Percentiles rank a stretch among this genome's conserved stretches.
Conservation (phyloP, 2,797 vertebrate genomes). For the Sylvia borin region DNA sequence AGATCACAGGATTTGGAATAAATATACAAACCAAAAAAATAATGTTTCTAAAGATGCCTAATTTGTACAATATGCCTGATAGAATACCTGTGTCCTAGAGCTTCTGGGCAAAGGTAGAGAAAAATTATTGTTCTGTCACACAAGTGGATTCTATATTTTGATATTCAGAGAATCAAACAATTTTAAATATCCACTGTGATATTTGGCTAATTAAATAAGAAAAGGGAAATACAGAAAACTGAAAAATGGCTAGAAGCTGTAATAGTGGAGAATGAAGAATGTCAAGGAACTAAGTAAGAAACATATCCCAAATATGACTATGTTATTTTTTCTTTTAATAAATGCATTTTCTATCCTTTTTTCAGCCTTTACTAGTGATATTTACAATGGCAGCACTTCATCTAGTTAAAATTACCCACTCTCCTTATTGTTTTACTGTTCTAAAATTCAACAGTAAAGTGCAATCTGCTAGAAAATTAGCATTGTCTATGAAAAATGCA, state of each 20-base stretch:
- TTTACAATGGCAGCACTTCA: not conserved
- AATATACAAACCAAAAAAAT: not conserved
- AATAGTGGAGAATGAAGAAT: not conserved
- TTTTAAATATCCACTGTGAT: not conserved
- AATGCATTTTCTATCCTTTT: not conserved
- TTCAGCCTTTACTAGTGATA: not conserved
- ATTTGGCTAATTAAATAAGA: not conserved
- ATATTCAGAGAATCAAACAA: not conserved
- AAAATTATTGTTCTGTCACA: not conserved
- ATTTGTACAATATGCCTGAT: not conserved
- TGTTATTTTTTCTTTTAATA: not conserved
- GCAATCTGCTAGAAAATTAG: not conserved
- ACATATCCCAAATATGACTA: not conserved
- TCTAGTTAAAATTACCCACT: not conserved
- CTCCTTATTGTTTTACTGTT: not conserved
- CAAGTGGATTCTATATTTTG: not conserved
- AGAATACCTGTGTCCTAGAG: not conserved
- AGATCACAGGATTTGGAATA: not conserved
- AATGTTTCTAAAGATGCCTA: not conserved
- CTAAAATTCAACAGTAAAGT: conserved; percentile 34
- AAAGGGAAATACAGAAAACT: not conserved
- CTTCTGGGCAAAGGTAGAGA: not conserved
- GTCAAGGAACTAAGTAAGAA: not conserved
- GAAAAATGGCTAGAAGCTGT: not conserved
- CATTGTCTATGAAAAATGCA: conserved; percentile 51